Percentiles rank a stretch among this genome's conserved stretches.
These are phyloP conservation scores for Heterodera filipjevi DNA, from an alignment of 2,888 invertebrate genomes.

Conservation along the genomic window DNA sequence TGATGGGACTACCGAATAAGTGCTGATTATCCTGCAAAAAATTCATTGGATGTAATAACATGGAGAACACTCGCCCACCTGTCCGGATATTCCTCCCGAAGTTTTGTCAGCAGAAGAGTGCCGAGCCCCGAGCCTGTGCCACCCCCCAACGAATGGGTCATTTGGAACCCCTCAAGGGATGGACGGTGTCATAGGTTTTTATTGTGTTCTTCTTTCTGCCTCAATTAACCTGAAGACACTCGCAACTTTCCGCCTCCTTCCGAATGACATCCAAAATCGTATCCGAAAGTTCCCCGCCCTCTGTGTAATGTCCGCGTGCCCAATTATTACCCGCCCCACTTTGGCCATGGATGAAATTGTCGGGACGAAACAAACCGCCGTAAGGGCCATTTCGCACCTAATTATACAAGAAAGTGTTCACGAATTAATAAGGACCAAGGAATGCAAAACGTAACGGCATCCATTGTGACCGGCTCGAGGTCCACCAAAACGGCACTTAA, in stretches of 20 bases:
- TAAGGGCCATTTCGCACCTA: constrained; percentile 88
- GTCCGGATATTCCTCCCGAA: constrained; percentile 95
- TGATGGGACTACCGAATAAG: constrained; percentile 81
- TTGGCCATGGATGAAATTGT: constrained; percentile 76
- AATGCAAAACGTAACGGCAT: constrained; percentile 13
- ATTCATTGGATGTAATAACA: no score
- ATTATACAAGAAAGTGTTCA: constrained; percentile 77
- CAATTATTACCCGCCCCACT: constrained; percentile 84
- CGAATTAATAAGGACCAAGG: constrained; percentile 68
- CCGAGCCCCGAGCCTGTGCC: constrained; percentile 89
- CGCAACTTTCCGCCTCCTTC: constrained; percentile 81
- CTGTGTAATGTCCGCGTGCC: constrained; percentile 90
- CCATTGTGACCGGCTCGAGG: constrained; percentile 92
- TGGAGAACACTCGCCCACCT: constrained; percentile 66
- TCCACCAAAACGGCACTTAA: constrained; percentile 78
- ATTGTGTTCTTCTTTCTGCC: not conserved
- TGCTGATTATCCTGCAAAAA: constrained; percentile 77
- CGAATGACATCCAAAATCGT: constrained; percentile 74
- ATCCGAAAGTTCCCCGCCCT: constrained; percentile 75
- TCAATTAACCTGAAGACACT: constrained; percentile 75
- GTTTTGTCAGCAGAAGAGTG: constrained; percentile 88
- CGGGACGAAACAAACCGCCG: constrained; percentile 81
- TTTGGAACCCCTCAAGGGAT: constrained; percentile 76
- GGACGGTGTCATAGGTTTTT: not conserved
- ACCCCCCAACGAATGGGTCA: constrained; percentile 82